Percentiles rank a stretch among this genome's conserved stretches.
Evolutionary conservation across 2,797 vertebrate genomes (phyloP).

Genomic region (Novumbra hubbsi): DNA sequence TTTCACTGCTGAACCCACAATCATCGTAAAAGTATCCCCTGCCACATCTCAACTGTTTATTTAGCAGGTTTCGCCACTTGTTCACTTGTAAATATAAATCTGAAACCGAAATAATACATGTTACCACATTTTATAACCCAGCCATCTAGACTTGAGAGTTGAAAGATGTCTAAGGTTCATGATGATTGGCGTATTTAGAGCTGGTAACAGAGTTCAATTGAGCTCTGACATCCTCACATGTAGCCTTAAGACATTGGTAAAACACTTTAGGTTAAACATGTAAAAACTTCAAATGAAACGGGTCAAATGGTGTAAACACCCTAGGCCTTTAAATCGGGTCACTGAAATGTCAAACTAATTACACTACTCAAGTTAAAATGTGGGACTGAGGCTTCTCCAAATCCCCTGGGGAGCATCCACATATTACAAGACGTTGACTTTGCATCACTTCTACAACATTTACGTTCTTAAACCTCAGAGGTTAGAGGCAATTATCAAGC

Average conservation of each 20-base stretch:
- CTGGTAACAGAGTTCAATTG: no score
- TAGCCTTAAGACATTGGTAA: background rate
- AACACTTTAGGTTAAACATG: constrained; percentile 7
- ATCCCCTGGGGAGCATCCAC: background rate
- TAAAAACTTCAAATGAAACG: background rate
- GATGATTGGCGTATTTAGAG: constrained; percentile 2
- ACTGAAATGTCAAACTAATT: constrained; percentile 26
- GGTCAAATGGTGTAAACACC: constrained; percentile 18
- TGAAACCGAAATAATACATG: no score
- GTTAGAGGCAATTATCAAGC: background rate
- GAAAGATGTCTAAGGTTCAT: background rate
- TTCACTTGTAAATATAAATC: no score
- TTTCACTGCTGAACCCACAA: no score
- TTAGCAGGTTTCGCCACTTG: no score
- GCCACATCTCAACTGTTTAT: no score
- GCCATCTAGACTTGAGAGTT: constrained; percentile 24
- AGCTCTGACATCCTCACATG: background rate
- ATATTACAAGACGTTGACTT: constrained; percentile 6
- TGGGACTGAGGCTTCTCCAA: background rate
- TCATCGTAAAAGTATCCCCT: no score
- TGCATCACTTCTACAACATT: background rate
- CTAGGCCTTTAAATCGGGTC: constrained; percentile 1
- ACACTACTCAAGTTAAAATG: constrained; percentile 2
- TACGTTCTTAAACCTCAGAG: background rate
- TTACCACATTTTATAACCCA: no score